Evolutionary conservation across 2,113 vertebrate genomes (phyloP).

Genomic region (Oreocharis arfaki): DNA sequence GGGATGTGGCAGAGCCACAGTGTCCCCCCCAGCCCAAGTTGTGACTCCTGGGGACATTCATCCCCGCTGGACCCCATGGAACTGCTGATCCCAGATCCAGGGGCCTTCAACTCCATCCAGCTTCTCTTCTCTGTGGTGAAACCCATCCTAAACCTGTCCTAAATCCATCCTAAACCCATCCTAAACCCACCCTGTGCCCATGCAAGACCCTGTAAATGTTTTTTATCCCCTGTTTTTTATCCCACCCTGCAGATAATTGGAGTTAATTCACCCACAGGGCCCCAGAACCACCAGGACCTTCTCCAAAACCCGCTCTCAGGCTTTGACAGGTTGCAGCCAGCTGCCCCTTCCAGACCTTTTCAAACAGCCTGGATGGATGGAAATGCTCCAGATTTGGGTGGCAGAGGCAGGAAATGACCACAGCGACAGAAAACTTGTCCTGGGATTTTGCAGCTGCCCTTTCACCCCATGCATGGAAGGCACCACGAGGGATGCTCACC

Average conservation of each 20-base stretch:
- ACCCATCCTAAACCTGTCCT: no score
- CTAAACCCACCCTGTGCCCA: fast-evolving
- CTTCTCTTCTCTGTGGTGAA: not conserved
- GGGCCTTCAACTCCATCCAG: not conserved
- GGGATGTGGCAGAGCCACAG: not conserved
- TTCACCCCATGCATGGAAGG: not conserved
- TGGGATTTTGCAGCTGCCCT: not conserved
- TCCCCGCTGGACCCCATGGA: not conserved
- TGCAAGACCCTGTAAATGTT: not conserved
- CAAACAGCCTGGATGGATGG: not conserved
- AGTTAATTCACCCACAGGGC: fast-evolving
- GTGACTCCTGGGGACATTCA: fast-evolving
- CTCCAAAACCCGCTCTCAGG: not conserved
- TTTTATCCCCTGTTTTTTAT: not conserved
- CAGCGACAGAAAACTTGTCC: not conserved
- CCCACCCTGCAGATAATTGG: not conserved
- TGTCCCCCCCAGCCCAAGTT: not conserved
- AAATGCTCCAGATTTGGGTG: not conserved
- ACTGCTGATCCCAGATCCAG: not conserved
- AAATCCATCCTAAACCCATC: not conserved
- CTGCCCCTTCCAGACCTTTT: not conserved
- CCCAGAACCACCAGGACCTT: not conserved
- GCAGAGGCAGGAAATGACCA: not conserved
- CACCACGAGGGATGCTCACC: not conserved
- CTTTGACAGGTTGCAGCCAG: fast-evolving